Evolutionary conservation across 2,113 vertebrate genomes (phyloP), one percentile per base, ranked within the genome.

Genomic region (Morone chrysops): DNA sequence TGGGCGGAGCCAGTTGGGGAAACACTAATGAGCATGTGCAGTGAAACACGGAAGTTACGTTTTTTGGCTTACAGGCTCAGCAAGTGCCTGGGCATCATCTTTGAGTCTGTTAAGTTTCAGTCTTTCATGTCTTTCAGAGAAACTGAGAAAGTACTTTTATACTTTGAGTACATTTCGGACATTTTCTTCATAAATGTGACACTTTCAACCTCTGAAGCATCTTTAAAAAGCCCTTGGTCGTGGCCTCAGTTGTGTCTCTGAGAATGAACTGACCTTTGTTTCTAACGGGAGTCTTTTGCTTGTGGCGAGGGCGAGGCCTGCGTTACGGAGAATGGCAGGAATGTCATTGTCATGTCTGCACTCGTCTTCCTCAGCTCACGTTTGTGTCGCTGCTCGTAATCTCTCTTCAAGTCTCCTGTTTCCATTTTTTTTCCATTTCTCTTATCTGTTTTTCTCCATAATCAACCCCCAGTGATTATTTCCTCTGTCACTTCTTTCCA

Each of bases 341-440:
- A 92, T 92, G 81, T 67, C 72, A 4, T 41, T 47, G 84, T 83
- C 90, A 22, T 90, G 90, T 84, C 90, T 53, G 65, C 51, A 85
- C 90, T 82, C 43, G 88, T 79, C 74, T 62, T 45, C 75, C 22
- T n/a, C 54, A 0, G 22, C 74, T 71, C 41, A 8, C 14, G 5
- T 43, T 25, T 43, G 68, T 13, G 48, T 72, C 51, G 8, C 73
- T 22, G 8, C 74, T 68, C 22, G 1, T 9, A 5, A 2, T 63
- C 65, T 54, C 45, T 8, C 56, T 59, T 5, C 0, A 25, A 4
- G 31, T 43, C 69, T 38, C 3, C 12, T 9, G 6, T 31, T 31
- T 31, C 31, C 31, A 31, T 12, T 20, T 61, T 11, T 11, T 25
- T 25, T 25, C 25, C 25, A 10, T 17, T 1, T 9, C 14, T 40